phyloP scores from a whole-genome alignment of 2,888 invertebrate species.

The Sminthurinus aureus region DNA sequence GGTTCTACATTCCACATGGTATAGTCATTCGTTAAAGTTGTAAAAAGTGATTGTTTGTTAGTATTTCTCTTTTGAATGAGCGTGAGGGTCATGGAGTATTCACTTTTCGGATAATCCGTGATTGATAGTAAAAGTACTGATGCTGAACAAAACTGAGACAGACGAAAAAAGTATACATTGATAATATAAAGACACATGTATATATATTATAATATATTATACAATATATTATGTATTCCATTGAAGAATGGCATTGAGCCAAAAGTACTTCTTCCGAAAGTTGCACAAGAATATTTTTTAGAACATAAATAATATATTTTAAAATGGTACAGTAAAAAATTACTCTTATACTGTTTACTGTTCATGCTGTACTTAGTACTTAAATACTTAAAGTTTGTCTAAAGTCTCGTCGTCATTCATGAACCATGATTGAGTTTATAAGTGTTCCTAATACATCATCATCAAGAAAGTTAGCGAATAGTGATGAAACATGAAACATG shows the following conservation, averaged over 20 bases:
- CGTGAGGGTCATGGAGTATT: not conserved
- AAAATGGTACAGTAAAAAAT: no score
- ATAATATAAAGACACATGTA: no score
- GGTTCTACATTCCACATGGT: no score
- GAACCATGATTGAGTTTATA: not conserved
- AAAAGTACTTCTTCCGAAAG: not conserved
- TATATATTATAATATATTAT: no score
- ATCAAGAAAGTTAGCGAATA: not conserved
- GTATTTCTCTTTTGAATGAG: not conserved
- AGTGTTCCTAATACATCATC: not conserved
- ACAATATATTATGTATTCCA: not conserved
- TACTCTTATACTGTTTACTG: no score
- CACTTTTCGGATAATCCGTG: not conserved
- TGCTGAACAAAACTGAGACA: not conserved
- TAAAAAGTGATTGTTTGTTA: not conserved
- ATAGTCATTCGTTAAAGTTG: no score
- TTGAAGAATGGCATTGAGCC: not conserved
- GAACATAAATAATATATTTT: not conserved
- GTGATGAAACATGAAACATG: not conserved
- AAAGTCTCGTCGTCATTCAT: not conserved
- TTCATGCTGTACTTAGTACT: no score
- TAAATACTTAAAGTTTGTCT: not conserved
- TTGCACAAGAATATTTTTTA: not conserved
- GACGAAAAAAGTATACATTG: not conserved
- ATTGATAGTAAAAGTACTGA: not conserved